A percentile compares a stretch with the other conserved stretches of the same genome.
Evolutionary conservation across 1,140 invertebrate genomes (phyloP).

Genomic region (Scaptodrosophila lebanonensis): DNA sequence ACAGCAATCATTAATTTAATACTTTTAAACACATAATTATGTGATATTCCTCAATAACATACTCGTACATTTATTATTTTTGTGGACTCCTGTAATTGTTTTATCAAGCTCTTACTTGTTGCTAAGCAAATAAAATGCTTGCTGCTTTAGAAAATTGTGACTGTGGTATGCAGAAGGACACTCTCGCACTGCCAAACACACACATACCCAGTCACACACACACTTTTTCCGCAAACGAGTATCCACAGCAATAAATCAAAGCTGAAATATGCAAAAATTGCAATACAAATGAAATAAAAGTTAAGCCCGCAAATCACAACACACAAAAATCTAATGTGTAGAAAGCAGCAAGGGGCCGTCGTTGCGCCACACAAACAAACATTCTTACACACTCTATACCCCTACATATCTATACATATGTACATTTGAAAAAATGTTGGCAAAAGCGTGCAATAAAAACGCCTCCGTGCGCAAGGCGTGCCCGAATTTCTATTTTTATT

Average conservation of each 20-base stretch:
- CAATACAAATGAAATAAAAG: slow-evolving; percentile 66
- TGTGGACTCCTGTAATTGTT: no score
- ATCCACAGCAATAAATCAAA: slow-evolving; percentile 55
- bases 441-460: no score
- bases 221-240: slow-evolving; percentile 5
- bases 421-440: no score
- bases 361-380: slow-evolving; percentile 2
- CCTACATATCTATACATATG: no score
- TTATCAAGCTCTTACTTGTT: slow-evolving; percentile 61
- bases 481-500: neutral
- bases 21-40: no score
- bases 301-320: slow-evolving; percentile 33
- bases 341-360: neutral
- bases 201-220: no score
- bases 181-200: no score
- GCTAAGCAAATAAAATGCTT: slow-evolving; percentile 51
- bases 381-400: no score
- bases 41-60: no score
- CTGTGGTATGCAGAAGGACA: slow-evolving; percentile 11
- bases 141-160: slow-evolving; percentile 2
- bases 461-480: neutral
- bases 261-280: slow-evolving; percentile 58
- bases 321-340: slow-evolving; percentile 8
- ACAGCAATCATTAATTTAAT: no score
- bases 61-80: no score